phyloP scores from a whole-genome alignment of 2,797 vertebrate genomes.

The Ibycter americanus region DNA sequence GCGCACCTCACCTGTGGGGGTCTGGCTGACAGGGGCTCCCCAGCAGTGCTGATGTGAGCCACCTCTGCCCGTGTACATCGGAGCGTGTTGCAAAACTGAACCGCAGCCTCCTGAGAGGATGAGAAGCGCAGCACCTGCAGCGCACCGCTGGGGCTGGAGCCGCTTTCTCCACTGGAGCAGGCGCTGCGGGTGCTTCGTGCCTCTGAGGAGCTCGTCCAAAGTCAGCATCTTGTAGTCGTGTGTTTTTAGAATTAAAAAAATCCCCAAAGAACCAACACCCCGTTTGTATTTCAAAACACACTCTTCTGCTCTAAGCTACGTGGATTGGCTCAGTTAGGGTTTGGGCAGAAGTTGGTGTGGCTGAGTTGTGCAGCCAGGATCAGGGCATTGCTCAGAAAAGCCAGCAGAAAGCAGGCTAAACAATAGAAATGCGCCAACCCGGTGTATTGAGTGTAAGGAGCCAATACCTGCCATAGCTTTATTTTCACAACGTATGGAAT shows the following conservation, averaged over 20 bases:
- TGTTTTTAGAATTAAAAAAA: background rate
- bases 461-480: background rate
- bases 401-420: background rate
- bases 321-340: background rate
- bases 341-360: background rate
- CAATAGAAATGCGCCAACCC: background rate
- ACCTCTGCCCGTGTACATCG: accelerated
- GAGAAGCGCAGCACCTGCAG: accelerated
- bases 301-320: background rate
- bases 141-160: accelerated
- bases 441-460: background rate
- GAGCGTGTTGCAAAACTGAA: background rate
- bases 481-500: background rate
- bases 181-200: background rate
- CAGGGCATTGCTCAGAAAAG: background rate
- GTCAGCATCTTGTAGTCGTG: background rate
- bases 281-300: background rate
- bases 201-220: background rate
- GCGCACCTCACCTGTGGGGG: accelerated
- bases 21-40: accelerated
- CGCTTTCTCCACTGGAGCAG: accelerated
- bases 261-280: accelerated
- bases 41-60: background rate
- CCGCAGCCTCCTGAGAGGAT: background rate
- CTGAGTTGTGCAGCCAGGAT: background rate